phyloP scores from a whole-genome alignment of 53 echinoderm and acorn worm species.

The Actinopyga echinites region DNA sequence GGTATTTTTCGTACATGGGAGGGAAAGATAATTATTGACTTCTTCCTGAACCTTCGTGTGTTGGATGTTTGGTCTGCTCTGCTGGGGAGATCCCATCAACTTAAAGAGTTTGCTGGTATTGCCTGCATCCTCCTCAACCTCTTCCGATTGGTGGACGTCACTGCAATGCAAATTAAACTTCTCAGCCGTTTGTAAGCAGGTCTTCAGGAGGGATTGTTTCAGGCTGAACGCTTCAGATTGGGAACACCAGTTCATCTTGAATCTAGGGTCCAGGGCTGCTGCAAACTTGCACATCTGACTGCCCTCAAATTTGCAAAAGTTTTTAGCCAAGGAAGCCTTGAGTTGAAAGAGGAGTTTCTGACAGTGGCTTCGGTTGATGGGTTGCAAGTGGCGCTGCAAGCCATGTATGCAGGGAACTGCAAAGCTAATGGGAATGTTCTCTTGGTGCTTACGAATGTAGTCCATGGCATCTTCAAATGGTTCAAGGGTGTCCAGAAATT shows the following conservation, averaged over 20 bases:
- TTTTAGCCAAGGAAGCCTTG: constrained; percentile 23
- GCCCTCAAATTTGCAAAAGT: constrained; percentile 12
- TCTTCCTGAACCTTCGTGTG: constrained; percentile 30
- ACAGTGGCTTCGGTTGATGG: constrained; percentile 1
- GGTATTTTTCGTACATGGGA: constrained; percentile 29
- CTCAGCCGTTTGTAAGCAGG: constrained; percentile 9
- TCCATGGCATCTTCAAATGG: constrained; percentile 58
- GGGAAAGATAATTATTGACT: constrained; percentile 37
- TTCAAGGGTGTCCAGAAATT: constrained; percentile 38
- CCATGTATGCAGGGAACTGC: constrained; percentile 51
- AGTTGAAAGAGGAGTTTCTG: constrained; percentile 38
- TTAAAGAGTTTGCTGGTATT: constrained; percentile 50
- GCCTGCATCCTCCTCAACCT: constrained; percentile 15
- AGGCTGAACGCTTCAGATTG: constrained; percentile 8
- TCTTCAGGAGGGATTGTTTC: constrained; percentile 27
- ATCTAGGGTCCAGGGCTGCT: constrained; percentile 42
- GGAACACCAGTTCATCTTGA: constrained; percentile 41
- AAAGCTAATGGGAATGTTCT: constrained; percentile 35
- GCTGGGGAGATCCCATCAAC: constrained; percentile 44
- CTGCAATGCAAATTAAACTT: neutral
- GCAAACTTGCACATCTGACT: constrained; percentile 33
- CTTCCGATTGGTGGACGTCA: constrained; percentile 2
- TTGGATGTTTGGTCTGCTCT: constrained; percentile 20
- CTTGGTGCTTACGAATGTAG: constrained; percentile 32
- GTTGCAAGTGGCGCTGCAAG: constrained; percentile 40